Percentiles rank a stretch among this genome's conserved stretches.
Evolutionary conservation across 2,113 vertebrate species (phyloP).

Genomic region (Lycaon pictus): DNA sequence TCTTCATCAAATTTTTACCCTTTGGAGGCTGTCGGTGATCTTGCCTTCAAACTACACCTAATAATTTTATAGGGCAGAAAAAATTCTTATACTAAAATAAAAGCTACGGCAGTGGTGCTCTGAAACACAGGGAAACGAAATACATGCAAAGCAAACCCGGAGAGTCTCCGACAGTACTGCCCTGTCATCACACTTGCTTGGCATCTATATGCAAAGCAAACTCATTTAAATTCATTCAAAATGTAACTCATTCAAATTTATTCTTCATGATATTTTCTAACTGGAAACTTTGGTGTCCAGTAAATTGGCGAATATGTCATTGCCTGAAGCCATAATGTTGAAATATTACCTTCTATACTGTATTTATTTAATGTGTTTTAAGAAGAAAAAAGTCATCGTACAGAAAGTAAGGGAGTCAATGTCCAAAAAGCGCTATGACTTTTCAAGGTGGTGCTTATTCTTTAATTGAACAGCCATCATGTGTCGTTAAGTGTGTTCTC

Average conservation of each 20-base stretch:
- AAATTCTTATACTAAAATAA: background rate
- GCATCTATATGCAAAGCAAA: slow-evolving; percentile 33
- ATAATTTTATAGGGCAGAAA: background rate
- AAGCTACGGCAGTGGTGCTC: background rate
- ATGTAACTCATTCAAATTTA: slow-evolving; percentile 36
- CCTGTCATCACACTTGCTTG: background rate
- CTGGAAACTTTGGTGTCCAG: slow-evolving; percentile 48
- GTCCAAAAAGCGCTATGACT: background rate
- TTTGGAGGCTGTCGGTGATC: background rate
- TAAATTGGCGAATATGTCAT: slow-evolving; percentile 58
- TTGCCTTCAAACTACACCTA: background rate
- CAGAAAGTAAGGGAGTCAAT: slow-evolving; percentile 13
- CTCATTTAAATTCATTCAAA: slow-evolving; percentile 47
- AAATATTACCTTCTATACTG: background rate
- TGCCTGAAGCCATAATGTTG: slow-evolving; percentile 43
- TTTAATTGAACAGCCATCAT: background rate
- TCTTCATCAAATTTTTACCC: background rate
- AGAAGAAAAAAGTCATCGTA: background rate
- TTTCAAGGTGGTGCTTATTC: background rate
- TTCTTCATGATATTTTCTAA: slow-evolving; percentile 40
- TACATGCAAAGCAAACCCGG: background rate
- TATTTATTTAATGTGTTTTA: slow-evolving; percentile 58
- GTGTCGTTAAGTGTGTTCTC: background rate
- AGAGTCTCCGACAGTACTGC: background rate
- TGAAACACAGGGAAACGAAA: background rate